A percentile compares a stretch with the other conserved stretches of the same genome.
phyloP scores from a whole-genome alignment of 1,140 invertebrate genomes.

The Monomorium pharaonis region DNA sequence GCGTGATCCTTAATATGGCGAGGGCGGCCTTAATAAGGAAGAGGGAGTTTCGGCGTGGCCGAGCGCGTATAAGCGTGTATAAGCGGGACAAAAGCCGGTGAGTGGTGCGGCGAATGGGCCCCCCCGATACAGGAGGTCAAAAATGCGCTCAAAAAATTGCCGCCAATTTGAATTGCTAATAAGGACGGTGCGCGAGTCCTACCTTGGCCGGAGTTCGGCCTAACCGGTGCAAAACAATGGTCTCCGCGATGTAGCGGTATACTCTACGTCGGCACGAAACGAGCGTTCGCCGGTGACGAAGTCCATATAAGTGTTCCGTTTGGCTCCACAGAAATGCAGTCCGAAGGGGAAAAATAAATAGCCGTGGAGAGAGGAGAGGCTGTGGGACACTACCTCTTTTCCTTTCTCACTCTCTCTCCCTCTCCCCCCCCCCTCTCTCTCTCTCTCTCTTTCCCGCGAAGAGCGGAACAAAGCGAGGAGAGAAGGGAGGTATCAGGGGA shows the following conservation, averaged over 20 bases:
- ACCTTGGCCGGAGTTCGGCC: conserved; percentile 68
- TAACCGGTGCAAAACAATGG: conserved; percentile 83
- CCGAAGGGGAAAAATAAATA: conserved; percentile 81
- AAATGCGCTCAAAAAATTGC: conserved; percentile 86
- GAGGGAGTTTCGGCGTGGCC: conserved; percentile 79
- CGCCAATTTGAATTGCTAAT: conserved; percentile 86
- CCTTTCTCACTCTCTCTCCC: background rate
- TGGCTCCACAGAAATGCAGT: conserved; percentile 83
- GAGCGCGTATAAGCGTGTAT: conserved; percentile 66
- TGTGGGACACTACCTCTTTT: background rate
- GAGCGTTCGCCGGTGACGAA: conserved; percentile 81
- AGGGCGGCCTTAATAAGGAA: conserved; percentile 85
- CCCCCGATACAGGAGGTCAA: conserved; percentile 85
- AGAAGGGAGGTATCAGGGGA: background rate
- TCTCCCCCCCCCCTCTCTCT: background rate
- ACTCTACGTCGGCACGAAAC: conserved; percentile 77
- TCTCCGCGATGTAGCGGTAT: conserved; percentile 82
- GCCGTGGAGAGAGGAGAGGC: conserved; percentile 71
- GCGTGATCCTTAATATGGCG: conserved; percentile 82
- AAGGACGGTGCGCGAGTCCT: conserved; percentile 74
- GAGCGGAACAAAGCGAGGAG: conserved; percentile 15
- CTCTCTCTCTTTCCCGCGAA: conserved; percentile 42
- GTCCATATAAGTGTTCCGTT: conserved; percentile 85
- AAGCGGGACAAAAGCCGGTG: conserved; percentile 73
- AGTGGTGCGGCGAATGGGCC: conserved; percentile 70